phyloP scores from a whole-genome alignment of 2,113 vertebrate species.

The Oryzias woworae region DNA sequence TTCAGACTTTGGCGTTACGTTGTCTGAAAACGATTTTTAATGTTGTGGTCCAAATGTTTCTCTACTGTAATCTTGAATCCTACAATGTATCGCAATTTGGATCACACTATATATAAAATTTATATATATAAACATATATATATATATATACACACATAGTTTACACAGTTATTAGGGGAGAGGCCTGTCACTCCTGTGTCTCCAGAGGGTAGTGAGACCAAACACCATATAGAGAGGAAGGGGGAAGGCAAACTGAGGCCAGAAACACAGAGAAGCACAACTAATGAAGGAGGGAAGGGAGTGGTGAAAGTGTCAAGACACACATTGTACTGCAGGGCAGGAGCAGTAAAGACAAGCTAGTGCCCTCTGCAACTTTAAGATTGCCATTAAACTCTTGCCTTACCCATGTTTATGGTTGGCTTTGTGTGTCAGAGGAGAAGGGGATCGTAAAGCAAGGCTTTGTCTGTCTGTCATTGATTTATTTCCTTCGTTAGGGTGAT shows the following conservation, averaged over 20 bases:
- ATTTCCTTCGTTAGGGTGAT: constrained; percentile 78
- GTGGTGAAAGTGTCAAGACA: constrained; percentile 60
- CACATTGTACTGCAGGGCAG: constrained; percentile 67
- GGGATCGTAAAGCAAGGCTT: constrained; percentile 72
- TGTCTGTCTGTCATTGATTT: constrained; percentile 79
- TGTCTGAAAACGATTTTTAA: constrained; percentile 63
- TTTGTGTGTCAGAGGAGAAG: constrained; percentile 73
- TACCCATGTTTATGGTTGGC: constrained; percentile 73
- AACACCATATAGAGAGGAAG: constrained; percentile 52
- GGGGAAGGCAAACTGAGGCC: constrained; percentile 39
- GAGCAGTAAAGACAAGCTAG: constrained; percentile 75
- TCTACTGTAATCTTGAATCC: constrained; percentile 52
- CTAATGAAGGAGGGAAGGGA: constrained; percentile 70
- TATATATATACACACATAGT: constrained; percentile 39
- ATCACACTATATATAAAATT: too few relatives aligned
- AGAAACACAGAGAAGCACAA: constrained; percentile 52
- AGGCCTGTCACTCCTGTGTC: constrained; percentile 74
- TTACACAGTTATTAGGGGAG: constrained; percentile 72
- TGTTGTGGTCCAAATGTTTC: constrained; percentile 55
- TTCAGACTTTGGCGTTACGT: constrained; percentile 25
- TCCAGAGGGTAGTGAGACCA: constrained; percentile 68
- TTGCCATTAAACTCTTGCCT: constrained; percentile 76
- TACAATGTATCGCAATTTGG: too few relatives aligned
- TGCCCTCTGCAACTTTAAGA: constrained; percentile 77
- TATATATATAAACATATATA: too few relatives aligned